Evolutionary conservation across 1,140 invertebrate genomes (phyloP), one percentile per base, ranked within the genome.

Genomic region (Latrodectus geometricus): DNA sequence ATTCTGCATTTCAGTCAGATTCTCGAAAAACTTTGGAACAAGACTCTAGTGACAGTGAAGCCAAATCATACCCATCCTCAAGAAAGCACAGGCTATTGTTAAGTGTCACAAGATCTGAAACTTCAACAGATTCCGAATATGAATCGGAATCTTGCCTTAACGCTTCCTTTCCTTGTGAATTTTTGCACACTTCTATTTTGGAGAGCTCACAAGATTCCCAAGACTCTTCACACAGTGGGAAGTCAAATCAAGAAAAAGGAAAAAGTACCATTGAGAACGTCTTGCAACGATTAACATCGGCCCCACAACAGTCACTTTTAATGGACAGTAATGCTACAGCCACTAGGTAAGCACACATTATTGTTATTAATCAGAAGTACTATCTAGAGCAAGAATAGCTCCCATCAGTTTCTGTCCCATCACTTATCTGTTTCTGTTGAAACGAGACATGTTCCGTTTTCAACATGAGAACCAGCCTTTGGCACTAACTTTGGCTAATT

Each of bases 231-330:
- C 61, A 70, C 35, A 75, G 50, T 76, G 61, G 78, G 20, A 65
- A 65, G 12, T 56, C 35, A 7, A 73, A 73, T 54, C 83, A 65
- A 65, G 74, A 78, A 48, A 68, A 80, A 49, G 74, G 84, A 12
- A 85, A 88, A 68, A 88, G 88, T 89, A 95, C 95, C 15, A 96
- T 96, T 95, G 95, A 96, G 92, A 95, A 96, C 92, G 95, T 96
- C 9, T 92, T 96, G 20, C 96, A 95, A 91, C 93, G 94, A 90
- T 92, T 96, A 88, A 95, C 95, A 76, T 95, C 95, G 85, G 49
- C 12, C 75, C 75, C 50, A 9, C 66, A 9, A 23, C 72, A 1
- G 17, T 54, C 14, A 78, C 61, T 68, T 23, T 76, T 80, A n/a
- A 80, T 48, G 49, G 74, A 65, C 17, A 73, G 66, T 12, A 70